Evolutionary conservation across 2,797 vertebrate species (phyloP).

Genomic region (Silurus aristotelis): DNA sequence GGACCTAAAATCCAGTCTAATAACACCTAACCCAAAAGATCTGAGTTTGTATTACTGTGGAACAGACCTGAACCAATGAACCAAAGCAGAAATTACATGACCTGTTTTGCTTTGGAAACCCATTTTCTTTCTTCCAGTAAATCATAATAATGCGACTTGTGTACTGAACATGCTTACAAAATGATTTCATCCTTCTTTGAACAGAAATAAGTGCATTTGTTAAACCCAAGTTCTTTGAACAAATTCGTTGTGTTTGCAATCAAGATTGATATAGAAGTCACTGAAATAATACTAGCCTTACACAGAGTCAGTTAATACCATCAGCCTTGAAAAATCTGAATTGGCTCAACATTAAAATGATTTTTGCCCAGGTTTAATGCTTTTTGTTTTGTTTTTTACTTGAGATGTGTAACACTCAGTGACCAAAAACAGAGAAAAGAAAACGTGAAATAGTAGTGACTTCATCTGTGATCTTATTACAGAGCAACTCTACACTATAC

Average conservation of each 20-base stretch:
- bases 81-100: not conserved
- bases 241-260: not conserved
- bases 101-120: not conserved
- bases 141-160: not conserved
- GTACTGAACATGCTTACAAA: not conserved
- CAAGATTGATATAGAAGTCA: not conserved
- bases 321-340: not conserved
- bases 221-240: not conserved
- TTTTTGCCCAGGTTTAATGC: not conserved
- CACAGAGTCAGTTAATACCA: not conserved
- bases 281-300: not conserved
- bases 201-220: not conserved
- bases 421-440: not conserved
- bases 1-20: not conserved
- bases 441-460: no score
- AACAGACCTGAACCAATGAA: not conserved
- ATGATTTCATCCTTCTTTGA: not conserved
- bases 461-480: not conserved
- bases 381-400: not conserved
- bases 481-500: not conserved
- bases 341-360: not conserved
- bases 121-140: not conserved
- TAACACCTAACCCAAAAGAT: not conserved
- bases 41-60: not conserved
- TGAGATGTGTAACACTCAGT: not conserved